Percentiles rank a stretch among this genome's conserved stretches.
These are phyloP conservation scores for Dysmachus trigonus DNA, from an alignment of 2,888 invertebrate species.

Conservation along the genomic window DNA sequence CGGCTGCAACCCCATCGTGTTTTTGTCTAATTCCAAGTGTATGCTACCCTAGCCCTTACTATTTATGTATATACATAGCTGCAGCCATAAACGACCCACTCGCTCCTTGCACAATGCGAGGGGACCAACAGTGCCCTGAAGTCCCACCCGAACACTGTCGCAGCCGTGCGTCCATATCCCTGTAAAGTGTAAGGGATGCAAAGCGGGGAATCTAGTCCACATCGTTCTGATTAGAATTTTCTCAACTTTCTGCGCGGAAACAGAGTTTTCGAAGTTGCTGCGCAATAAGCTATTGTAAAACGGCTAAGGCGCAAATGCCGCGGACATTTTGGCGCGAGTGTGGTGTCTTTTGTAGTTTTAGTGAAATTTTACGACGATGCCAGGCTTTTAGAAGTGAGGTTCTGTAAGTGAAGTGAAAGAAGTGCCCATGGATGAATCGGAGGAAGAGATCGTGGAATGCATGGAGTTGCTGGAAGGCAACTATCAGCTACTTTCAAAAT, in stretches of 20 bases:
- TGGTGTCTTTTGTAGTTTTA: neutral
- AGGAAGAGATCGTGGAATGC: slow-evolving; percentile 63
- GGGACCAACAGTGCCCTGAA: neutral
- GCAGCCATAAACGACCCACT: slow-evolving; percentile 39
- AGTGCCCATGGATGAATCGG: slow-evolving; percentile 59
- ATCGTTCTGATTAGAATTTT: slow-evolving; percentile 44
- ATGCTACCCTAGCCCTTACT: slow-evolving; percentile 37
- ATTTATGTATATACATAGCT: slow-evolving; percentile 1
- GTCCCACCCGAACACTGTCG: neutral
- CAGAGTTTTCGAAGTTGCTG: slow-evolving; percentile 41
- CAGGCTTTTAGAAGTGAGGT: neutral
- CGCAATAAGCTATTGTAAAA: slow-evolving; percentile 33
- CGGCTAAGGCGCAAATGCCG: slow-evolving; percentile 35
- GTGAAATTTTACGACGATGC: neutral
- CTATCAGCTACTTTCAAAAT: slow-evolving; percentile 62
- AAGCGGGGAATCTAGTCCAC: neutral
- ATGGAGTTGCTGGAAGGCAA: slow-evolving; percentile 64
- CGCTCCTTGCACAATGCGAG: neutral
- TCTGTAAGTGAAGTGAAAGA: slow-evolving; percentile 11
- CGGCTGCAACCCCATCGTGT: slow-evolving; percentile 35
- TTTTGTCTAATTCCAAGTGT: slow-evolving; percentile 49
- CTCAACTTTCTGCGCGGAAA: slow-evolving; percentile 46
- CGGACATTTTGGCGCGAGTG: neutral
- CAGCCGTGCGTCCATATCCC: neutral
- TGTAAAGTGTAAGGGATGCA: neutral